Evolutionary conservation across 2,888 invertebrate genomes (phyloP).

Genomic region (Operophtera brumata): DNA sequence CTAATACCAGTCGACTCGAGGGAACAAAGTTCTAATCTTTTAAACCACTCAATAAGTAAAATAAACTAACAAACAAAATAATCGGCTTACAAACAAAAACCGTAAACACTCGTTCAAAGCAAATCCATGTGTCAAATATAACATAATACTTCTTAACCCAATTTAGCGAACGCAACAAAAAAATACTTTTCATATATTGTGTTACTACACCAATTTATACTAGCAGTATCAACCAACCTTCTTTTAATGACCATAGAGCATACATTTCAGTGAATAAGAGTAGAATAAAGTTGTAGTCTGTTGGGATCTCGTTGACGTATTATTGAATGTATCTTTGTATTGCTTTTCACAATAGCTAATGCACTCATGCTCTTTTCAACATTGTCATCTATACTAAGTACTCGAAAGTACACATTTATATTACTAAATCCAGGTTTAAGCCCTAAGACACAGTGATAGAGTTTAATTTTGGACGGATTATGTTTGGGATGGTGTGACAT

Average conservation of each 20-base stretch:
- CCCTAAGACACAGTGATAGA: conserved; percentile 13
- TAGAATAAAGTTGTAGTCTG: conserved; percentile 20
- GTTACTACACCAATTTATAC: conserved; percentile 14
- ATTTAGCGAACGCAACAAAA: conserved; percentile 53
- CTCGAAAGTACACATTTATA: conserved; percentile 31
- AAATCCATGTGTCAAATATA: conserved; percentile 60
- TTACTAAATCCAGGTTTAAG: neutral
- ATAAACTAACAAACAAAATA: conserved; percentile 60
- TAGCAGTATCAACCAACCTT: conserved; percentile 19
- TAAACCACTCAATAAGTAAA: conserved; percentile 36
- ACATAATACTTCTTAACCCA: conserved; percentile 58
- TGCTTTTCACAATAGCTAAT: conserved; percentile 67
- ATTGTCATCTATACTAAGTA: conserved; percentile 76
- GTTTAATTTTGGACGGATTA: conserved; percentile 22
- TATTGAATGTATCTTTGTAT: conserved; percentile 61
- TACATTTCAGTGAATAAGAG: conserved; percentile 27
- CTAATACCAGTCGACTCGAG: conserved; percentile 23
- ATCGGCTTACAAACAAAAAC: conserved; percentile 64
- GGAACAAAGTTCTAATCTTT: conserved; percentile 29
- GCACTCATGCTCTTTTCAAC: conserved; percentile 77
- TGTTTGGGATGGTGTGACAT: conserved; percentile 3
- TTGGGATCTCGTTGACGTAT: conserved; percentile 63
- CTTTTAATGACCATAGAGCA: conserved; percentile 22
- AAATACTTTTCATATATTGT: conserved; percentile 47
- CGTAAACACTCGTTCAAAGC: conserved; percentile 51